Evolutionary conservation across 2,888 invertebrate species (phyloP).

Genomic region (Archaeoteleia sp.): DNA sequence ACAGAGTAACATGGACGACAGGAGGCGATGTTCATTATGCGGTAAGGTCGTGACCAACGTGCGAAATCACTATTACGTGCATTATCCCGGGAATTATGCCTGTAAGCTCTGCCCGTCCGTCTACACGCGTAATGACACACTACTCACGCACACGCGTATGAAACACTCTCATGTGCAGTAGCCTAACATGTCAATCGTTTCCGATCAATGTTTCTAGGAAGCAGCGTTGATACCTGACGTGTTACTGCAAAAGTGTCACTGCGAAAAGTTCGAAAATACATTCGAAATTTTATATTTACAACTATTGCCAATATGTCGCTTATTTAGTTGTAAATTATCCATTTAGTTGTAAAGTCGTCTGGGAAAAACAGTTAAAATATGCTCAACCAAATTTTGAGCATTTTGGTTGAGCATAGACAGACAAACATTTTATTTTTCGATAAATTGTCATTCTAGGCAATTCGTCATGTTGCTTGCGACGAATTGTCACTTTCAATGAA

Average conservation of each 20-base stretch:
- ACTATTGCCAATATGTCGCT: too few relatives aligned
- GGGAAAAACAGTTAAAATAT: too few relatives aligned
- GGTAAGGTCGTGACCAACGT: slow-evolving; percentile 80
- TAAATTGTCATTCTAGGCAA: too few relatives aligned
- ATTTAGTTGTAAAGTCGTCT: too few relatives aligned
- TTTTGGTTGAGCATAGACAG: too few relatives aligned
- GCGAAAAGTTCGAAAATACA: too few relatives aligned
- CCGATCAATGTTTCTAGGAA: slow-evolving; percentile 22
- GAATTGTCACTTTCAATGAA: too few relatives aligned
- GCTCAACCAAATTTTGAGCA: too few relatives aligned
- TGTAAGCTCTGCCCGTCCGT: slow-evolving; percentile 78
- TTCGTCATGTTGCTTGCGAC: too few relatives aligned
- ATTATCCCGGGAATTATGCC: slow-evolving; percentile 79
- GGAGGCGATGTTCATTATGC: slow-evolving; percentile 78
- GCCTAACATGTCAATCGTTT: slow-evolving; percentile 41
- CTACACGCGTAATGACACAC: slow-evolving; percentile 79
- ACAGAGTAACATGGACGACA: slow-evolving; percentile 78
- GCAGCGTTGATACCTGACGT: slow-evolving; percentile 18
- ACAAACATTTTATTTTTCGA: too few relatives aligned
- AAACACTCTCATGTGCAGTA: slow-evolving; percentile 75
- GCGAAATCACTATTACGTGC: slow-evolving; percentile 79
- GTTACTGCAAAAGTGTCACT: slow-evolving; percentile 8
- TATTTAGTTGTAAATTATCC: too few relatives aligned
- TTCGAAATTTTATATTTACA: too few relatives aligned
- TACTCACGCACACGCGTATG: slow-evolving; percentile 78